These are phyloP conservation scores for Littorina saxatilis DNA, from an alignment of 1,140 invertebrate species.

Conservation along the genomic window DNA sequence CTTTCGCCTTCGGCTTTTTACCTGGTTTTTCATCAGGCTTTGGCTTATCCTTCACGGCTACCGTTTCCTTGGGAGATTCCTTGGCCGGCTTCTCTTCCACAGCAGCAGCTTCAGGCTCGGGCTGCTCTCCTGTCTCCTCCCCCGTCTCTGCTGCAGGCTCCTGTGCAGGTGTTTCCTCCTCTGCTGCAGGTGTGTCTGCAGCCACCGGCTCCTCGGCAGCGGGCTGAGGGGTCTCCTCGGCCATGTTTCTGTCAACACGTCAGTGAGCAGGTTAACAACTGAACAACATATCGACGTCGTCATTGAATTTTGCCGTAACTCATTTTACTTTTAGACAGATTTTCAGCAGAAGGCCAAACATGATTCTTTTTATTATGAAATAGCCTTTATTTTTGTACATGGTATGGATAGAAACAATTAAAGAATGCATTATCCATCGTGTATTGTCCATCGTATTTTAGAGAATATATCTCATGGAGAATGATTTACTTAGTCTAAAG, in stretches of 20 bases:
- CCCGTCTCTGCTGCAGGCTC: conserved; percentile 25
- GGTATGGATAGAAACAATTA: too few species aligned
- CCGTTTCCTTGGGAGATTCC: conserved; percentile 14
- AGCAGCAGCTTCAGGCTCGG: too few species aligned
- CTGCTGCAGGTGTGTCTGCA: conserved; percentile 30
- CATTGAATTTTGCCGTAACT: not conserved
- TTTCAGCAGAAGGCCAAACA: too few species aligned
- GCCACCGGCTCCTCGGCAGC: conserved; percentile 13
- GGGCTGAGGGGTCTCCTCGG: conserved; percentile 47
- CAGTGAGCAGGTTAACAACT: not conserved
- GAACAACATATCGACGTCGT: not conserved
- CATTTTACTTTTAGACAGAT: too few species aligned
- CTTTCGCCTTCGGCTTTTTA: conserved; percentile 30
- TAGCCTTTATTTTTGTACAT: too few species aligned
- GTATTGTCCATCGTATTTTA: too few species aligned
- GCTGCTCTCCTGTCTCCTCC: conserved; percentile 17
- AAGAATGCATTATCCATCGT: too few species aligned
- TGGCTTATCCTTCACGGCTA: not conserved
- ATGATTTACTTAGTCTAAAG: too few species aligned
- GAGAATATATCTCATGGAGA: too few species aligned
- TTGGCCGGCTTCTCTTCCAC: too few species aligned
- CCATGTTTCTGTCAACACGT: too few species aligned
- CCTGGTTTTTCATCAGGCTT: conserved; percentile 36
- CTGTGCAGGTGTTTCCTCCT: conserved; percentile 36
- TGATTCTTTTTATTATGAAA: too few species aligned